Evolutionary conservation across 2,113 vertebrate species (phyloP), one percentile per base, ranked within the genome.

Genomic region (Paradisaea rubra): DNA sequence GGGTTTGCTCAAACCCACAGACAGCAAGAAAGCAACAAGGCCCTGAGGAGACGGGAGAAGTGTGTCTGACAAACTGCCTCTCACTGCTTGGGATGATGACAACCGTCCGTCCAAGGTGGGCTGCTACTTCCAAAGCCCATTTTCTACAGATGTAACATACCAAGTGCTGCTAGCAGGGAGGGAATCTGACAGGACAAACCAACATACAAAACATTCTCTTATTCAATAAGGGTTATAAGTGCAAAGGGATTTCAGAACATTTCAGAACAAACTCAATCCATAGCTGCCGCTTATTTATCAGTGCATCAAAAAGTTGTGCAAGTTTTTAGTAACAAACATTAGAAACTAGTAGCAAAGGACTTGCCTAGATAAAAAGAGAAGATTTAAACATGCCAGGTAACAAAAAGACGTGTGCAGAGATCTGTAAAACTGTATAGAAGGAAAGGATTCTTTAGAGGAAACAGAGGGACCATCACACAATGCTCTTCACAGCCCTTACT

Each of bases 311-410:
- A 84, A 68, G 76, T 94, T 97, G 93, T 93, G 96, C 96, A 97
- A 89, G 85, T 95, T 98, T 95, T 98, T 97, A 96, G 95, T 96
- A 96, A 97, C 95, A 97, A 97, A 97, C 92, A 94, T 97, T 94
- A 97, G 97, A 96, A 95, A 97, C 95, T 96, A 94, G 92, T 95
- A 84, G 93, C 96, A 97, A 95, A 97, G 82, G 86, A 96, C 73
- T 97, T 95, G 97, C 93, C 97, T 97, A 96, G 95, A 96, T 92
- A 97, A 97, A 98, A 97, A 97, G 95, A 98, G 97, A 97, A 96
- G 92, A 95, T 97, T 97, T 97, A 95, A 98, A 97, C 98, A 98
- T 98, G 98, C 98, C 96, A 95, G 95, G 94, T 97, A 97, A 98
- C 97, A 97, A 96, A 97, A 94, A 97, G 96, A 96, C 90, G 23